A percentile compares a stretch with the other conserved stretches of the same genome.
Conservation (phyloP, 2,797 vertebrate genomes). For the Platalea minor region DNA sequence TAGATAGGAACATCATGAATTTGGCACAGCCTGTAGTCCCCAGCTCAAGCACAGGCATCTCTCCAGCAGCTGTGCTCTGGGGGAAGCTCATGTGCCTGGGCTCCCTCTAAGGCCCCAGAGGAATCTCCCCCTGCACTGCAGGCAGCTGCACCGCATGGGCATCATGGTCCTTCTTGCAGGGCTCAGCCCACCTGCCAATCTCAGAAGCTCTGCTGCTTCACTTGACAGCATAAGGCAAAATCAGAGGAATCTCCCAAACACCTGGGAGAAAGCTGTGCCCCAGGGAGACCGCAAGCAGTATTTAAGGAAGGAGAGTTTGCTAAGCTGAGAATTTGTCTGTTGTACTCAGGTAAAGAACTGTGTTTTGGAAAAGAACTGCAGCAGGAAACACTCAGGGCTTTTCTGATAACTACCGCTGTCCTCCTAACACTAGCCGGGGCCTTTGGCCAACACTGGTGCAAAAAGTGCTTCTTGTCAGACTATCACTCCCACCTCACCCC, state of each 20-base stretch:
- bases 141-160: rapidly evolving
- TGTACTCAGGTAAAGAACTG: not conserved
- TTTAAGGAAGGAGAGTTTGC: not conserved
- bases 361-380: not conserved
- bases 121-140: rapidly evolving
- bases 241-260: not conserved
- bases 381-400: not conserved
- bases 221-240: not conserved
- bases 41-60: not conserved
- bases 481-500: too few relatives aligned
- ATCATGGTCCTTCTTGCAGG: rapidly evolving
- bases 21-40: not conserved
- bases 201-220: rapidly evolving
- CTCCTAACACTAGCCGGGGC: not conserved
- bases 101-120: not conserved
- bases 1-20: not conserved
- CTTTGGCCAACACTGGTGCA: not conserved
- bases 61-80: not conserved
- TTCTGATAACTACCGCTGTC: not conserved
- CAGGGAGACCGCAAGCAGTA: not conserved
- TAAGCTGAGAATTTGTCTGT: not conserved
- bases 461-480: not conserved
- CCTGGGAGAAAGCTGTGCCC: not conserved
- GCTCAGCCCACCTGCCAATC: not conserved
- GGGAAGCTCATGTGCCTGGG: not conserved